phyloP scores from a whole-genome alignment of 2,797 vertebrate genomes.

The Epinephelus malabaricus region DNA sequence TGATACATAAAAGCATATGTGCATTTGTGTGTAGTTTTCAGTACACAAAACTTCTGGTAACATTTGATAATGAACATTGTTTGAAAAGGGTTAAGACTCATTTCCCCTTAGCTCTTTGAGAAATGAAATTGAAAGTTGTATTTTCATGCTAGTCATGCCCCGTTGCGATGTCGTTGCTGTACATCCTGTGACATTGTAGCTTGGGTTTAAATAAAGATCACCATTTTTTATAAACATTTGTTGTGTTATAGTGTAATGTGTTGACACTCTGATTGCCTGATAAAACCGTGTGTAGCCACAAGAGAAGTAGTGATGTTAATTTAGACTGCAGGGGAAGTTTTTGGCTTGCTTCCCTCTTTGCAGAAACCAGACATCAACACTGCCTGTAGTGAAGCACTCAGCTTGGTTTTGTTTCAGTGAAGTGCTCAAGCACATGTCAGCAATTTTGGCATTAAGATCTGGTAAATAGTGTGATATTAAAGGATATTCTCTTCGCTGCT shows the following conservation, averaged over 20 bases:
- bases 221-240: conserved; percentile 70
- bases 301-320: neutral
- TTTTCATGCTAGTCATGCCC: conserved; percentile 64
- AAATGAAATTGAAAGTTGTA: conserved; percentile 69
- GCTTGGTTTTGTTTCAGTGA: conserved; percentile 5
- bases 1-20: conserved; percentile 31
- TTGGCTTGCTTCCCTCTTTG: conserved; percentile 16
- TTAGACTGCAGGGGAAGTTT: neutral
- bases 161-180: conserved; percentile 67
- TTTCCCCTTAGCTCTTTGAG: conserved; percentile 30
- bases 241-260: neutral
- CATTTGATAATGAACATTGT: conserved; percentile 42
- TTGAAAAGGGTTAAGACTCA: conserved; percentile 23
- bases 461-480: neutral
- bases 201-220: conserved; percentile 87
- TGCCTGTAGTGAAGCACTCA: fast-evolving
- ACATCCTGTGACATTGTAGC: conserved; percentile 73
- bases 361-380: neutral
- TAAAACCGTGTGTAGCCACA: neutral
- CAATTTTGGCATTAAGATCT: neutral
- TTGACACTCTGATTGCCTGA: neutral
- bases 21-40: conserved; percentile 63
- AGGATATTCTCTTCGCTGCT: neutral
- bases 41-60: conserved; percentile 59
- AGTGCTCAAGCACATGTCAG: neutral